Evolutionary conservation across 2,797 vertebrate species (phyloP), one percentile per base, ranked within the genome.

Genomic region (Pangasius mekongensis): DNA sequence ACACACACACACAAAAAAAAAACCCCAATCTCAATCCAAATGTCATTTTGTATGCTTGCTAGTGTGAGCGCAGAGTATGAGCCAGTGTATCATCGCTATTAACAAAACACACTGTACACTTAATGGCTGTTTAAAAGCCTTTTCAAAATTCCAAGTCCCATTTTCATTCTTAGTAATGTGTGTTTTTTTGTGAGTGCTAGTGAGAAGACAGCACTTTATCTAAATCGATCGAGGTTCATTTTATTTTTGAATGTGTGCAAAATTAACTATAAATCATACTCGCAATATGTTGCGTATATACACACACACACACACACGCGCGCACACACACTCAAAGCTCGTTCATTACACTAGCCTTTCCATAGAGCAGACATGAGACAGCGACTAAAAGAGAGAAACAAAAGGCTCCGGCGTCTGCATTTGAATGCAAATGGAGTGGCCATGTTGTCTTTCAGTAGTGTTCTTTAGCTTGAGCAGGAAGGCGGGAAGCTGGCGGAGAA

Each of bases 381-480:
- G 88, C 30, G 78, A 74, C 83, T 80, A 73, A 85, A 87, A 85
- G 64, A 30, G 56, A 85, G 86, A 90, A 87, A 90, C 87, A 88
- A 90, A 90, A 89, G 85, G 33, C 54, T 73, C 56, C 13, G 10
- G 62, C 66, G 81, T 71, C 71, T 33, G 66, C 85, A 90, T 90
- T 88, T 90, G 89, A 87, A 84, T 88, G 90, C 52, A 85, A 87
- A 91, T 91, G 83, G 81, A 90, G 92, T 92, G 90, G 92, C 93
- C 93, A 92, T 94, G 94, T 93, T 93, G 91, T 91, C 90, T 92
- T 86, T 87, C 87, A 87, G 82, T 16, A 43, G 11, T 33, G 64
- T 83, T 90, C 86, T 85, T 89, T 54, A 89, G 83, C 71, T 60
- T 13, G 47, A 84, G 60, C 58, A 58, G 83, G 86, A 64, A 89